Evolutionary conservation across 2,888 invertebrate genomes (phyloP).

Genomic region (Escarpia spicata): DNA sequence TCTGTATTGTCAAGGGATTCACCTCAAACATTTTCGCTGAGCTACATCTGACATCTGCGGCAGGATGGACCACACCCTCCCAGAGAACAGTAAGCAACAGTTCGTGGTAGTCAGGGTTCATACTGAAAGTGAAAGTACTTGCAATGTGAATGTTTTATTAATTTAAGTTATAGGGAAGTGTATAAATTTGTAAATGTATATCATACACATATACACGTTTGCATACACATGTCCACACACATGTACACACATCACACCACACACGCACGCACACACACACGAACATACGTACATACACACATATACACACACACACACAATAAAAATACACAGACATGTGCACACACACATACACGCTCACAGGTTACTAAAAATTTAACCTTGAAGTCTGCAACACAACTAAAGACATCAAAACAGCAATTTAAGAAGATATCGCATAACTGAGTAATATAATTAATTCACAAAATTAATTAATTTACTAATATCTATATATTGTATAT

Average conservation of each 20-base stretch:
- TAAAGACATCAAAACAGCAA: not conserved
- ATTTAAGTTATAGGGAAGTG: not conserved
- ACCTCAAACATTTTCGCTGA: constrained; percentile 72
- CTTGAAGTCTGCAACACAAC: not conserved
- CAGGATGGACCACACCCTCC: constrained; percentile 76
- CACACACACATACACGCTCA: not conserved
- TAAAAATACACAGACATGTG: not conserved
- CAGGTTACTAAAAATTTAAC: not conserved
- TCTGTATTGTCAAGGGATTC: constrained; percentile 27
- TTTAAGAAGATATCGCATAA: not conserved
- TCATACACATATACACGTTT: not conserved
- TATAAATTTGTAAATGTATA: not conserved
- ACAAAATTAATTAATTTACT: not conserved
- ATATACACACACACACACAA: not conserved
- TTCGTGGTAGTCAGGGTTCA: constrained; percentile 68
- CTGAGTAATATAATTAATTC: not conserved
- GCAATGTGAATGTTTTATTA: not conserved
- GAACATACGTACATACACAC: not conserved
- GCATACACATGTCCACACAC: not conserved
- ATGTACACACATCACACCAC: not conserved
- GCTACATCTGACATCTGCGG: constrained; percentile 72
- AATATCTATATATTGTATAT: not conserved
- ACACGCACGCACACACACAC: not conserved
- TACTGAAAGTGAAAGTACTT: constrained; percentile 47
- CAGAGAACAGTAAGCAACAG: constrained; percentile 74